phyloP scores from a whole-genome alignment of 2,797 vertebrate species.

The Parauchenoglanis ngamensis region DNA sequence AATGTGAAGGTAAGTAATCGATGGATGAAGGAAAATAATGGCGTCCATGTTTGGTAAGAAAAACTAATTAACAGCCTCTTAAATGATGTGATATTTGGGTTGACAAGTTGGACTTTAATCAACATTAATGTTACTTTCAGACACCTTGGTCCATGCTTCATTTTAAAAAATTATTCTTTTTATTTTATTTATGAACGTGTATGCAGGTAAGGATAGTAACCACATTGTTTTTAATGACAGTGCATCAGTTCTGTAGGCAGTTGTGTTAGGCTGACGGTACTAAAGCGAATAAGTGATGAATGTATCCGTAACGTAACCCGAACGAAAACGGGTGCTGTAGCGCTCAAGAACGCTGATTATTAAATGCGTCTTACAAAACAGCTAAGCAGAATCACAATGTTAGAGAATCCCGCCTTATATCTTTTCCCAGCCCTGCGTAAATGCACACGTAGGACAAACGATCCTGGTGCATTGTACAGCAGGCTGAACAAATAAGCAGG shows the following conservation, averaged over 20 bases:
- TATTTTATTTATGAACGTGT: too few relatives aligned
- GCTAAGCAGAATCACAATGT: neutral
- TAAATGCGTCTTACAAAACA: neutral
- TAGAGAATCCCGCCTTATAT: slow-evolving; percentile 10
- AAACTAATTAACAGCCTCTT: too few relatives aligned
- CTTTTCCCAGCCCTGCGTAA: slow-evolving; percentile 33
- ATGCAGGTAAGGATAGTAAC: too few relatives aligned
- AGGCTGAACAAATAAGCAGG: slow-evolving; percentile 38
- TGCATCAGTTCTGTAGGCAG: neutral
- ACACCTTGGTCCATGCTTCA: too few relatives aligned
- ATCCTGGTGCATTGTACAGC: slow-evolving; percentile 18
- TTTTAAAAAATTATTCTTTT: too few relatives aligned
- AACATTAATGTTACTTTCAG: too few relatives aligned
- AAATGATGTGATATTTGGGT: too few relatives aligned
- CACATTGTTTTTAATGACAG: too few relatives aligned
- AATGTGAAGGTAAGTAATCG: too few relatives aligned
- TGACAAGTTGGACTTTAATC: too few relatives aligned
- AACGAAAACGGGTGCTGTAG: neutral
- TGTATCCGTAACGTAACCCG: neutral
- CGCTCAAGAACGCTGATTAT: neutral
- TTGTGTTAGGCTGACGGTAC: neutral
- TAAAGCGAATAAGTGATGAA: slow-evolving; percentile 1
- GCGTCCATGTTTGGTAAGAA: too few relatives aligned
- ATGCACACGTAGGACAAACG: slow-evolving; percentile 43
- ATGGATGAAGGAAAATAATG: too few relatives aligned